Evolutionary conservation across 2,888 invertebrate species (phyloP).

Genomic region (Drosophila testacea): DNA sequence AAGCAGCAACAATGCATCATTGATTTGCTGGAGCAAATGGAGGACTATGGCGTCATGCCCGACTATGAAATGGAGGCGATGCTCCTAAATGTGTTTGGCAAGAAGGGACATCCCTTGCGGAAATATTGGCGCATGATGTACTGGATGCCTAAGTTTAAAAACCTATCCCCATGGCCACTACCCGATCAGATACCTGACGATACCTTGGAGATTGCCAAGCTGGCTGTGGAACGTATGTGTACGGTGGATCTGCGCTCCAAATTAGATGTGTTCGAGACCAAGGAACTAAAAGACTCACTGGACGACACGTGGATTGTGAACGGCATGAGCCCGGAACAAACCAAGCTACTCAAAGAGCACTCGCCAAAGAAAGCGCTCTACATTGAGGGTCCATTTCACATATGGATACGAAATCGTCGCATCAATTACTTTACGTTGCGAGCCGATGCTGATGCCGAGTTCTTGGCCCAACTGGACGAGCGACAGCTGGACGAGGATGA

Average conservation of each 20-base stretch:
- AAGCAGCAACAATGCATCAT: conserved; percentile 97
- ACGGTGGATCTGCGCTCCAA: conserved; percentile 91
- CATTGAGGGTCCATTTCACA: conserved; percentile 93
- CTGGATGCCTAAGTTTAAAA: conserved; percentile 97
- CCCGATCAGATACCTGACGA: conserved; percentile 92
- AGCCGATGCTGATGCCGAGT: conserved; percentile 88
- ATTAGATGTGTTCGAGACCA: conserved; percentile 88
- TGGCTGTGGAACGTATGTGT: conserved; percentile 93
- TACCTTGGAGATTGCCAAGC: conserved; percentile 90
- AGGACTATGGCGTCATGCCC: conserved; percentile 95
- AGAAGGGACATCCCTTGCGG: conserved; percentile 89
- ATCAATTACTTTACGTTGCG: conserved; percentile 94
- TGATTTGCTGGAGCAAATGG: conserved; percentile 96
- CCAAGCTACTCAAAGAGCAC: conserved; percentile 89
- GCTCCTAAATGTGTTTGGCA: conserved; percentile 94
- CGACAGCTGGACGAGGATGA: conserved; percentile 88
- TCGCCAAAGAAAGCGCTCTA: conserved; percentile 88
- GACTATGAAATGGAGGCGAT: conserved; percentile 95
- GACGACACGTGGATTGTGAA: conserved; percentile 97
- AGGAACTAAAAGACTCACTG: conserved; percentile 89
- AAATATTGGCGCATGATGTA: conserved; percentile 94
- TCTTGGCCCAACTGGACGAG: conserved; percentile 83
- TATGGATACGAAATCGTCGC: conserved; percentile 91
- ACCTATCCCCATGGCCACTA: conserved; percentile 94
- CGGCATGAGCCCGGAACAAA: conserved; percentile 92